Evolutionary conservation across 2,888 invertebrate genomes (phyloP).

Genomic region (Pardosa pseudoannulata): DNA sequence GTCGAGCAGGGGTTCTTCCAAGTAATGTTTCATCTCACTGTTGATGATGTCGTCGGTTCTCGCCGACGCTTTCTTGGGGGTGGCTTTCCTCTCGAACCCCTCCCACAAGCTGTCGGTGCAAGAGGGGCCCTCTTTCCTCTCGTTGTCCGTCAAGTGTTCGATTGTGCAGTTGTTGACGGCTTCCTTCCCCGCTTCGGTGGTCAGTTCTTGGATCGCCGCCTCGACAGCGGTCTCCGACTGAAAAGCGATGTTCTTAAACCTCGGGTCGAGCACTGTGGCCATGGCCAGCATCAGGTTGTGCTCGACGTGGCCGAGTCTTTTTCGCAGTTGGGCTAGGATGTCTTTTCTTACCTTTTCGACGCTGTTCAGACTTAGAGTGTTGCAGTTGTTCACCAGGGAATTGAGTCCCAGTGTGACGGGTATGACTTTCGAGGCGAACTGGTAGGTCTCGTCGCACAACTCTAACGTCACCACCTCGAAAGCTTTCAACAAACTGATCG

Average conservation of each 20-base stretch:
- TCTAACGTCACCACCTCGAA: constrained; percentile 68
- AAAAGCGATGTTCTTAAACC: constrained; percentile 69
- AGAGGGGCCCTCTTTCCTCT: constrained; percentile 33
- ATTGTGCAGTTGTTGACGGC: constrained; percentile 15
- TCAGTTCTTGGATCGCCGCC: constrained; percentile 54
- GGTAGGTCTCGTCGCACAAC: constrained; percentile 62
- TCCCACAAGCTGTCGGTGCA: constrained; percentile 67
- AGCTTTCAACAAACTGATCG: constrained; percentile 62
- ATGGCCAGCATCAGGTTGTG: constrained; percentile 58
- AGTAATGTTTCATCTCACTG: constrained; percentile 60
- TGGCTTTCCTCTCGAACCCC: constrained; percentile 65
- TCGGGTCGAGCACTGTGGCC: constrained; percentile 64
- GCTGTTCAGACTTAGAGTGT: constrained; percentile 28
- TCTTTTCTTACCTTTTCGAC: constrained; percentile 64
- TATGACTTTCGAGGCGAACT: constrained; percentile 60
- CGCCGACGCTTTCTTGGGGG: constrained; percentile 53
- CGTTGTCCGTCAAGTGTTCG: constrained; percentile 20
- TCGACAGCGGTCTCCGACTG: constrained; percentile 67
- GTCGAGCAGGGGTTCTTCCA: constrained; percentile 61
- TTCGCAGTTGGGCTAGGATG: constrained; percentile 33
- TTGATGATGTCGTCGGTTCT: constrained; percentile 51
- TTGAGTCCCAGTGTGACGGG: constrained; percentile 53
- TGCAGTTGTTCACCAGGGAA: constrained; percentile 63
- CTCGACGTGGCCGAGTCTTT: constrained; percentile 53
- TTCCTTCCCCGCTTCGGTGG: constrained; percentile 46